Evolutionary conservation across 2,113 vertebrate species (phyloP).

Genomic region (Corapipo altera): DNA sequence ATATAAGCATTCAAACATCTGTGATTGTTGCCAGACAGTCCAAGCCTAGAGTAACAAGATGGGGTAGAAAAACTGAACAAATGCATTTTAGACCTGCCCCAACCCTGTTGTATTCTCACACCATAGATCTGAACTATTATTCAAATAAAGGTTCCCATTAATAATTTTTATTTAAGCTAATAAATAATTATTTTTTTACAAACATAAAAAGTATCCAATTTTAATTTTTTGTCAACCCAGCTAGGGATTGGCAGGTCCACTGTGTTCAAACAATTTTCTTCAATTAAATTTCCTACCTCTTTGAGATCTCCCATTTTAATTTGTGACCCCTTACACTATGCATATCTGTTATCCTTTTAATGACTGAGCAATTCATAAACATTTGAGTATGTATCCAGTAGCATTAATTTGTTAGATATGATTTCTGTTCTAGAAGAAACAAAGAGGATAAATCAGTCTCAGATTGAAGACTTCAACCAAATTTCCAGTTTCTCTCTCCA

Average conservation of each 20-base stretch:
- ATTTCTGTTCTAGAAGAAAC: not conserved
- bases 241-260: accelerated
- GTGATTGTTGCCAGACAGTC: not conserved
- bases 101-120: not conserved
- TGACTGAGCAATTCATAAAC: not conserved
- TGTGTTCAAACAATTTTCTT: not conserved
- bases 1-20: not conserved
- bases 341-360: not conserved
- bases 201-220: not conserved
- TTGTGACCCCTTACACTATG: not conserved
- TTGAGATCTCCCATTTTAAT: not conserved
- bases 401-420: not conserved
- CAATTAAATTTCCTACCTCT: not conserved
- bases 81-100: not conserved
- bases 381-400: not conserved
- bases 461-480: not conserved
- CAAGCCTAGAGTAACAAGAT: not conserved
- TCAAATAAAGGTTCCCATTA: not conserved
- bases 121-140: not conserved
- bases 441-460: not conserved
- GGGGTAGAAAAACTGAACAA: accelerated
- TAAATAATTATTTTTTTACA: not conserved
- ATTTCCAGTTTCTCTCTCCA: not conserved
- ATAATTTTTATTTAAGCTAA: not conserved
- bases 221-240: not conserved